Base-by-base conservation (phyloP, 2,888 invertebrate species). In the Spialia ferax region DNA sequence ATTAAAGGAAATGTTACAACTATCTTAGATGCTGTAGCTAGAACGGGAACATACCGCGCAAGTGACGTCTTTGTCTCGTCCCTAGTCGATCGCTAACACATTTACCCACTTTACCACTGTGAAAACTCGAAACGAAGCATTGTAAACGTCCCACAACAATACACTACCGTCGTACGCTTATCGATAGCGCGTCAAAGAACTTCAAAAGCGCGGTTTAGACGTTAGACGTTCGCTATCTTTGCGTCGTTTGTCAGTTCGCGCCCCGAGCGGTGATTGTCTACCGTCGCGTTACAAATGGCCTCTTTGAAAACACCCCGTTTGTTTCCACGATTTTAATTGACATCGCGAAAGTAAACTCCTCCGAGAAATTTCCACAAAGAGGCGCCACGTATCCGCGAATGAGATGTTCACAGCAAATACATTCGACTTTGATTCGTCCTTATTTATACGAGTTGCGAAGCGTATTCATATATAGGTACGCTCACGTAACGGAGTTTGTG, bases 61-160 rank as follows among this genome's bases (percentile, higher is more conserved):
- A 23, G 75, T 52, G 23, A 52, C 73, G 74, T 71, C 71, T 83
- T 89, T 88, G 86, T 86, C 75, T 77, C 79, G 69, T 75, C 85
- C 84, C 84, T 80, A 79, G 84, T 87, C 89, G 84, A 91, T 92
- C 86, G 89, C 79, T 89, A 92, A 87, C 93, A 92, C 91, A 92
- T 92, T 92, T 88, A 93, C 93, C 91, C 83, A 92, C 89, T 92
- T n/a, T 92, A 87, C 74, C 78, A 81, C 79, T 85, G 85, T 91
- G 92, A 91, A 93, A 93, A 93, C 91, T 92, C 91, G 88, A 91
- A 91, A 91, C 86, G 88, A 84, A 88, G 78, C 79, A 87, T 91
- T 93, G 91, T 91, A 65, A 78, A 23, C 79, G 78, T 77, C 80
- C 79, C 48, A 74, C 78, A 79, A 87, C 85, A 86, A 84, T 83